These are phyloP conservation scores for Pithys albifrons DNA, from an alignment of 2,113 vertebrate genomes.

Conservation along the genomic window DNA sequence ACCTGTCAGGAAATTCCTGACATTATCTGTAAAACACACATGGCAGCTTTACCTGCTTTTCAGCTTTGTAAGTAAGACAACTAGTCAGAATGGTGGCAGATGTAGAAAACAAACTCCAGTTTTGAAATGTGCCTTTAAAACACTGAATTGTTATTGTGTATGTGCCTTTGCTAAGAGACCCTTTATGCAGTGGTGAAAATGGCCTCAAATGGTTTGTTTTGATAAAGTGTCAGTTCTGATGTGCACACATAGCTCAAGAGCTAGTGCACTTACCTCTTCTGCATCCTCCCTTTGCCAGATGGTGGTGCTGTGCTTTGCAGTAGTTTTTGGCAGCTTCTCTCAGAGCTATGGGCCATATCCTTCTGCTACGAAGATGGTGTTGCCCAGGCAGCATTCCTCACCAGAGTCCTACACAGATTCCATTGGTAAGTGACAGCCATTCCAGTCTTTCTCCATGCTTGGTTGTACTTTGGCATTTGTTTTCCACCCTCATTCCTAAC, in stretches of 20 bases:
- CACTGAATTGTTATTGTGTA: background rate
- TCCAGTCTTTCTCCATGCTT: background rate
- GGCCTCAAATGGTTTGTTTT: background rate
- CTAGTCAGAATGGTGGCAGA: background rate
- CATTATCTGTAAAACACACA: background rate
- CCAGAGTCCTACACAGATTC: slow-evolving; percentile 90
- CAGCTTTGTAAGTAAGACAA: background rate
- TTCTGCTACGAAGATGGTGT: slow-evolving; percentile 82
- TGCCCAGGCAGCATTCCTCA: slow-evolving; percentile 78
- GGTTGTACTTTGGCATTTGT: background rate
- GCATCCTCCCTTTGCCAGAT: slow-evolving; percentile 74
- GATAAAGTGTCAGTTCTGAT: background rate
- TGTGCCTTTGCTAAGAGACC: background rate
- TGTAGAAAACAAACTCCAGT: background rate
- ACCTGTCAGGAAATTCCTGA: background rate
- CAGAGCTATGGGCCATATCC: slow-evolving; percentile 84
- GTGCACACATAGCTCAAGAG: background rate
- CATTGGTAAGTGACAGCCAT: slow-evolving; percentile 75
- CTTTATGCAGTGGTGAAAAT: background rate
- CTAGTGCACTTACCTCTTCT: background rate
- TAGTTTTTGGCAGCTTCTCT: slow-evolving; percentile 91
- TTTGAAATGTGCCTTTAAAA: background rate
- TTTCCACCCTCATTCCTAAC: background rate
- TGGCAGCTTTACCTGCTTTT: background rate
- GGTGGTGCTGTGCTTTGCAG: slow-evolving; percentile 90